Conservation (phyloP, 2,888 invertebrate genomes). For the Molorchus minor region DNA sequence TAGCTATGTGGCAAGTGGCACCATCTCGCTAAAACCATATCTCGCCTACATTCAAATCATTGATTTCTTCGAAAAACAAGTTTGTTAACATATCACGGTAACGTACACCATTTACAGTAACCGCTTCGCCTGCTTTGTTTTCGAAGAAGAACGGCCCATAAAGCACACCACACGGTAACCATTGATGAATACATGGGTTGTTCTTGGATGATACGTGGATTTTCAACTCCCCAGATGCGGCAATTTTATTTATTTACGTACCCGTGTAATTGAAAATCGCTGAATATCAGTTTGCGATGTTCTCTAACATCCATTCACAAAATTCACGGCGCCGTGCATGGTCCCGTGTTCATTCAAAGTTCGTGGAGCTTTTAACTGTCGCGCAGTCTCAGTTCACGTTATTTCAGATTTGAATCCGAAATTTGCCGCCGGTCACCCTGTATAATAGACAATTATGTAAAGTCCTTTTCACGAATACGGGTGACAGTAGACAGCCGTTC, state of each 20-base stretch:
- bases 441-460: too few relatives aligned
- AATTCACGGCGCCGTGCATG: too few relatives aligned
- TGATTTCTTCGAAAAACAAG: not conserved
- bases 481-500: too few relatives aligned
- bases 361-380: not conserved
- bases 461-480: too few relatives aligned
- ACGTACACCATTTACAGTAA: slow-evolving; percentile 20
- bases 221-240: not conserved
- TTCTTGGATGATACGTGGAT: not conserved
- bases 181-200: not conserved
- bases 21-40: slow-evolving; percentile 1
- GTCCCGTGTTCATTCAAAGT: too few relatives aligned
- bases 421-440: not conserved
- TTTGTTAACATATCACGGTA: slow-evolving; percentile 23
- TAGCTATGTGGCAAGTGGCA: not conserved
- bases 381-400: not conserved
- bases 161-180: not conserved
- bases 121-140: slow-evolving; percentile 15
- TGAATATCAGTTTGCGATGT: not conserved
- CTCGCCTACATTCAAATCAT: not conserved
- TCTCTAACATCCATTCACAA: too few relatives aligned
- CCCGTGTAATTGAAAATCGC: not conserved
- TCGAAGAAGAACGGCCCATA: slow-evolving; percentile 10
- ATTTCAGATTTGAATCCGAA: not conserved
- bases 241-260: not conserved